These are phyloP conservation scores for Keiferia lycopersicella DNA, from an alignment of 2,888 invertebrate genomes.

Conservation along the genomic window DNA sequence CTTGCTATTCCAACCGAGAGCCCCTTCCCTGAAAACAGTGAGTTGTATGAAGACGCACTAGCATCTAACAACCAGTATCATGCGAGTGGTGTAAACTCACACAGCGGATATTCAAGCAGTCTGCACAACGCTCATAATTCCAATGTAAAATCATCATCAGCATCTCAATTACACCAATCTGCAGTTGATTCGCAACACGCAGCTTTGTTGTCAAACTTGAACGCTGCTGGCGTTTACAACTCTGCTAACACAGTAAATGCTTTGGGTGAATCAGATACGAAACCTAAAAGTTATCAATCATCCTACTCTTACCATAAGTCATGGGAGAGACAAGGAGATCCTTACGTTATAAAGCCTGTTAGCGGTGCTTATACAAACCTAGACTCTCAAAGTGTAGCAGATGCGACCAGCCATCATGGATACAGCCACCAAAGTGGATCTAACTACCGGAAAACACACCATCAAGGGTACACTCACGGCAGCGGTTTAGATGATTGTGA, in stretches of 20 bases:
- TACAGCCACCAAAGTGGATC: slow-evolving; percentile 53
- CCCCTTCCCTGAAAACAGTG: slow-evolving; percentile 55
- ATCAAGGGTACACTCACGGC: slow-evolving; percentile 42
- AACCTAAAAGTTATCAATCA: slow-evolving; percentile 73
- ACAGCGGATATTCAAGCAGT: slow-evolving; percentile 43
- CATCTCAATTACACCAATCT: slow-evolving; percentile 46
- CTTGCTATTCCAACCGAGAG: slow-evolving; percentile 48
- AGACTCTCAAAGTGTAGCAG: slow-evolving; percentile 53
- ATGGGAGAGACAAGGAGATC: slow-evolving; percentile 77
- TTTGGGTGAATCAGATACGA: slow-evolving; percentile 47
- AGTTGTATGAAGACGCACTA: slow-evolving; percentile 57
- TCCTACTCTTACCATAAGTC: slow-evolving; percentile 77
- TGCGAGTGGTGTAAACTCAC: slow-evolving; percentile 41
- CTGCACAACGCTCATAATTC: slow-evolving; percentile 47
- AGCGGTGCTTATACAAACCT: slow-evolving; percentile 45
- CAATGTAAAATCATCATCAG: slow-evolving; percentile 44
- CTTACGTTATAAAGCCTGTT: slow-evolving; percentile 70
- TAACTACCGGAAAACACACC: slow-evolving; percentile 43
- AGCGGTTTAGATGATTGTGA: slow-evolving; percentile 48
- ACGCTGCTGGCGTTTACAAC: slow-evolving; percentile 34
- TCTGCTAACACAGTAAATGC: slow-evolving; percentile 42
- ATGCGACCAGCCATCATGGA: slow-evolving; percentile 43
- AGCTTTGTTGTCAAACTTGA: slow-evolving; percentile 35
- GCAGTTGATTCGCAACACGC: slow-evolving; percentile 47
- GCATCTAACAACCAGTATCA: slow-evolving; percentile 40